Percentiles rank a stretch among this genome's conserved stretches.
These are phyloP conservation scores for Enteromius viviparus DNA, from an alignment of 2,797 vertebrate genomes.

Conservation along the genomic window DNA sequence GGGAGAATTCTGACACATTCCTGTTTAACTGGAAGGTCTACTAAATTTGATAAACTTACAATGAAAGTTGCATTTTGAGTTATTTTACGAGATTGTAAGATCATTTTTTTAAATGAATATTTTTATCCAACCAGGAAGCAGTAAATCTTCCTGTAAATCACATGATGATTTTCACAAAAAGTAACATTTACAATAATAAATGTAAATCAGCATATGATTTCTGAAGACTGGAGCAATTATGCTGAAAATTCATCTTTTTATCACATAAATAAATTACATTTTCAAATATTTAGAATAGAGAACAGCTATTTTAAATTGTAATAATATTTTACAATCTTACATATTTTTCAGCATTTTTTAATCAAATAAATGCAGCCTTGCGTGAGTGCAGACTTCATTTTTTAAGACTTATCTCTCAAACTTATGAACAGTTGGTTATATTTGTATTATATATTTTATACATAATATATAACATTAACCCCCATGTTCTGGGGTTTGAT, in stretches of 20 bases:
- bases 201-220: not conserved
- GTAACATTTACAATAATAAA: not conserved
- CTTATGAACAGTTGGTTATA: not conserved
- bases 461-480: not conserved
- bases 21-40: not conserved
- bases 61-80: not conserved
- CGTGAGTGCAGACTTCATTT: not conserved
- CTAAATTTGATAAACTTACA: not conserved
- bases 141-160: not conserved
- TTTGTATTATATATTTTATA: not conserved
- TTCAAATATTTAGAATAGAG: not conserved
- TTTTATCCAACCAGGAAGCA: not conserved
- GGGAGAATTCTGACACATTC: not conserved
- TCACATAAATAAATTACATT: not conserved
- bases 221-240: not conserved
- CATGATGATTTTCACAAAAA: not conserved
- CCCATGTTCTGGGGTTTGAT: not conserved
- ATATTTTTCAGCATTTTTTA: not conserved
- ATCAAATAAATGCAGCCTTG: not conserved
- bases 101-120: not conserved
- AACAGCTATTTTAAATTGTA: not conserved
- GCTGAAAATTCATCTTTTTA: not conserved
- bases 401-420: no score
- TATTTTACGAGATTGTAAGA: not conserved
- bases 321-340: not conserved